phyloP scores from a whole-genome alignment of 2,113 vertebrate species.

The Phoxinus phoxinus region DNA sequence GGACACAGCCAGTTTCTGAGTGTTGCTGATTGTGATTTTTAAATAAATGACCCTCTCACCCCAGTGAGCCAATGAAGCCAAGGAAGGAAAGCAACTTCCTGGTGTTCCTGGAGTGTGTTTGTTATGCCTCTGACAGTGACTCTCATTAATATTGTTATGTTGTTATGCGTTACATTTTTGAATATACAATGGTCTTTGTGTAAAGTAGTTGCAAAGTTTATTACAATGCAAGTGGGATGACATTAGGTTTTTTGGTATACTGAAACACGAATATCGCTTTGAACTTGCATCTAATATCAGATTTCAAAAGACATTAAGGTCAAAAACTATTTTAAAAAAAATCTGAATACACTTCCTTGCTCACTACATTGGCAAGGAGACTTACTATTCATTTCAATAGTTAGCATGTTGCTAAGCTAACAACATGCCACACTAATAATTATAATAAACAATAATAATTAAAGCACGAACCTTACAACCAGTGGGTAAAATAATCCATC shows the following conservation, averaged over 20 bases:
- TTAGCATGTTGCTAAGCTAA: conserved; percentile 1
- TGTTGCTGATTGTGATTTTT: conserved; percentile 35
- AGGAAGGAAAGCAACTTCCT: conserved; percentile 39
- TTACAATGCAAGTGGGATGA: neutral
- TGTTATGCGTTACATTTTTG: neutral
- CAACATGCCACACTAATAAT: neutral
- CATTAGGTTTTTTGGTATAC: neutral
- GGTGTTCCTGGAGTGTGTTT: conserved; percentile 43
- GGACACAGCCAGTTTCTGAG: conserved; percentile 15
- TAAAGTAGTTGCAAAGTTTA: neutral
- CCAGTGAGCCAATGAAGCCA: conserved; percentile 19
- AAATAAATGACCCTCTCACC: conserved; percentile 40
- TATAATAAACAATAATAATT: neutral
- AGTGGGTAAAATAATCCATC: neutral
- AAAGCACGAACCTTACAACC: neutral
- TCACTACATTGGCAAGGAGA: neutral
- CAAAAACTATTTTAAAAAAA: neutral
- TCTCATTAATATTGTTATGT: conserved; percentile 6
- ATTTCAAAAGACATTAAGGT: neutral
- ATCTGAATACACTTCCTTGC: neutral
- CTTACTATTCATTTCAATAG: neutral
- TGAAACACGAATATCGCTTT: neutral
- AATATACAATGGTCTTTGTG: conserved; percentile 1
- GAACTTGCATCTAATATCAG: neutral
- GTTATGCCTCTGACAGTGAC: neutral